Evolutionary conservation across 2,888 invertebrate genomes (phyloP), one percentile per base, ranked within the genome.

Genomic region (Luffia ferchaultella): DNA sequence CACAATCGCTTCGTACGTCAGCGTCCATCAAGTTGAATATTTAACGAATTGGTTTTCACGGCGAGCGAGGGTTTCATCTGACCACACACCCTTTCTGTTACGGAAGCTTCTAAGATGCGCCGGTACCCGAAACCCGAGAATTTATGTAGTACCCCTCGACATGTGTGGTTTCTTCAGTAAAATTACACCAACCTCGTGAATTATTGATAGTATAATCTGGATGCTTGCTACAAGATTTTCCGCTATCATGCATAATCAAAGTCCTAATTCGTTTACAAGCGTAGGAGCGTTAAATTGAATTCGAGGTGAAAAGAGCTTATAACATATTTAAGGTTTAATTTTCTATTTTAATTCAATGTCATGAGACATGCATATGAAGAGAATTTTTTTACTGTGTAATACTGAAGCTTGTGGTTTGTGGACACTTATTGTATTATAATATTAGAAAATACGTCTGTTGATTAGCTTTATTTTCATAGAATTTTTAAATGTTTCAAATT

Each of bases 41-140:
- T 42, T 42, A 42, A 42, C 43, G n/a, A 76, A 76, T 76, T 73
- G 73, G 73, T 73, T 73, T 71, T 68, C 63, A 64, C 68, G 72
- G 73, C 68, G 70, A 70, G 51, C 45, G 47, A 46, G 50, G 41
- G 16, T 18, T 20, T 42, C 71, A 60, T 66, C 72, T 78, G 79
- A 77, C 80, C 79, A 76, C 78, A 77, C 62, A 71, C 75, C 76
- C 75, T 75, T 73, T 73, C 72, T 70, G 60, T 62, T 61, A 58
- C 72, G 76, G 76, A 77, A 75, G 75, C 73, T 65, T 67, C 68
- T 73, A 69, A 77, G 76, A 70, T 72, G 68, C 67, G 71, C 63
- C 16, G 59, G 58, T 61, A 54, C 52, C 18, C 45, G 45, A 45
- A 18, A 45, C 18, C 45, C 12, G 30, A 30, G 61, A 53, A 30